Conservation (phyloP, 2,113 vertebrate species). For the Bubo bubo region DNA sequence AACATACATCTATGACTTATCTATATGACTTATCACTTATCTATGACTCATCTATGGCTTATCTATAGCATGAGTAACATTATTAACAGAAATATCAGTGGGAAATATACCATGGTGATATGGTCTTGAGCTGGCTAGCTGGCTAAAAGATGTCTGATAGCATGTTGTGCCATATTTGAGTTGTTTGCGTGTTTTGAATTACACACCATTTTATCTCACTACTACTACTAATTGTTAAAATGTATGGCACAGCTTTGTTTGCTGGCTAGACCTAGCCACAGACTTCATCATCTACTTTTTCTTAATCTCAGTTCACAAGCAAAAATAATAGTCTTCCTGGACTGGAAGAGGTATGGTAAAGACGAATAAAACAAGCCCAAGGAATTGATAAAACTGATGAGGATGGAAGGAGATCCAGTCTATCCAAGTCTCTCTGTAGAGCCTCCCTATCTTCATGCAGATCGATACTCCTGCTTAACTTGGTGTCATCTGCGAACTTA, state of each 20-base stretch:
- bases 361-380: neutral
- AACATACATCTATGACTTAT: neutral
- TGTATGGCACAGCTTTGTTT: neutral
- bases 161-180: neutral
- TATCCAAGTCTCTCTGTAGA: no score
- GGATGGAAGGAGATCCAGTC: neutral
- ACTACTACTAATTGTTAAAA: neutral
- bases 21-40: no score
- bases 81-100: neutral
- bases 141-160: neutral
- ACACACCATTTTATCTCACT: neutral
- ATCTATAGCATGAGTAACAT: neutral
- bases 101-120: neutral
- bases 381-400: neutral
- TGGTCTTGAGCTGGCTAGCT: neutral
- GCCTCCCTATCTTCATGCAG: no score
- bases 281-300: neutral
- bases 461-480: no score
- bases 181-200: neutral
- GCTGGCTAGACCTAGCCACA: neutral
- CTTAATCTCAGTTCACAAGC: neutral
- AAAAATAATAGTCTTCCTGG: neutral
- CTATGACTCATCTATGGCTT: neutral
- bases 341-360: neutral
- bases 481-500: no score